Conservation (phyloP, 2,797 vertebrate species). For the Myotis planiceps region DNA sequence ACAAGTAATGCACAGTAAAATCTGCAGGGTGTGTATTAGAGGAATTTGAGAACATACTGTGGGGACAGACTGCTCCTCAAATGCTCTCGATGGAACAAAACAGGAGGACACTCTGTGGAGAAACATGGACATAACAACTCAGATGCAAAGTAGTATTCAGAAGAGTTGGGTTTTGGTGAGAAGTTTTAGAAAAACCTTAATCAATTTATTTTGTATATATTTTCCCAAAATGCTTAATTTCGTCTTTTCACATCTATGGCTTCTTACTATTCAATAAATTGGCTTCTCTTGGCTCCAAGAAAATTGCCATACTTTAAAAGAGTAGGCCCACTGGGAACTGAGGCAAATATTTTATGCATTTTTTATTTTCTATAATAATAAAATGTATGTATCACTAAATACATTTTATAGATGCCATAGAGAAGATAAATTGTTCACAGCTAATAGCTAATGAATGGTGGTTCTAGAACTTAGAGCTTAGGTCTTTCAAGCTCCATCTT, state of each 20-base stretch:
- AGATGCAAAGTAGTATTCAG: not conserved
- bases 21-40: not conserved
- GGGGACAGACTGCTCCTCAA: not conserved
- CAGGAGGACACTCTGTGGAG: not conserved
- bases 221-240: not conserved
- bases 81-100: not conserved
- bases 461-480: accelerated
- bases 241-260: not conserved
- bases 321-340: not conserved
- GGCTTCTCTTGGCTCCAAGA: not conserved
- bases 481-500: not conserved
- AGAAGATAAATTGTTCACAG: not conserved
- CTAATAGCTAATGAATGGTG: not conserved
- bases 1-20: not conserved
- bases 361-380: not conserved
- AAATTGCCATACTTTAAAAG: not conserved
- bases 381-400: not conserved
- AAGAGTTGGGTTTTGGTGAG: not conserved
- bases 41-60: not conserved
- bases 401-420: not conserved
- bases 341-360: not conserved
- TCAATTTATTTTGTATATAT: not conserved
- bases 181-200: not conserved
- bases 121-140: not conserved
- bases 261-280: not conserved